Conservation (phyloP, 2,888 invertebrate genomes). For the Drosophila demipolita region DNA sequence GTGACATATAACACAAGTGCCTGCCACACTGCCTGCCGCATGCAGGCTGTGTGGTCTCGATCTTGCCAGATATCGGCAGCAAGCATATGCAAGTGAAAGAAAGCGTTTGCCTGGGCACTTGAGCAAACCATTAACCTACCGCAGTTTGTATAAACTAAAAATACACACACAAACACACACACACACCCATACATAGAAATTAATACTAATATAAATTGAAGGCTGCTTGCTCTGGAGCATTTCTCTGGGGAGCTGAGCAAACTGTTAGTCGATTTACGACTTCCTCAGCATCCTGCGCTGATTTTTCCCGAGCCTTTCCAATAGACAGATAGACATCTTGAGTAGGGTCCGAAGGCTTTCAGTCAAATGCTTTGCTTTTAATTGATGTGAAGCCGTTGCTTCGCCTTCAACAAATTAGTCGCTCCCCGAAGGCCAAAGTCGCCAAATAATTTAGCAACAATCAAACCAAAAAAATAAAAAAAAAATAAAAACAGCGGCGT, state of each 20-base stretch:
- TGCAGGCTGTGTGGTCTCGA: conserved; percentile 65
- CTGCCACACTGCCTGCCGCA: conserved; percentile 10
- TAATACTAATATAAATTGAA: conserved; percentile 64
- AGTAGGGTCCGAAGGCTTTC: conserved; percentile 82
- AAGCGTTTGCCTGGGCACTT: conserved; percentile 71
- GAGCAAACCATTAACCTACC: conserved; percentile 75
- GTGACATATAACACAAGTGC: conserved; percentile 71
- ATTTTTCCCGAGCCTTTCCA: conserved; percentile 42
- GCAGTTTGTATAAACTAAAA: conserved; percentile 74
- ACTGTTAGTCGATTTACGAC: conserved; percentile 78
- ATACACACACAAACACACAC: conserved; percentile 48
- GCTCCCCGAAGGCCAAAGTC: conserved; percentile 46
- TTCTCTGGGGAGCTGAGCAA: conserved; percentile 45
- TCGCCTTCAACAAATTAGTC: conserved; percentile 67
- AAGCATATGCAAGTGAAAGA: conserved; percentile 64
- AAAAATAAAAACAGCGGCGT: conserved; percentile 3
- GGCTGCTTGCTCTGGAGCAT: conserved; percentile 28
- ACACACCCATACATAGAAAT: conserved; percentile 54
- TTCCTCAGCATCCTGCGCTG: conserved; percentile 71
- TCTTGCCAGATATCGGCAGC: conserved; percentile 8
- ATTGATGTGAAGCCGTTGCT: conserved; percentile 59
- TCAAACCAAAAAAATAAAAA: not conserved
- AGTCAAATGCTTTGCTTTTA: conserved; percentile 70
- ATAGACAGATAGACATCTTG: conserved; percentile 78
- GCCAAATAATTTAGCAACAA: conserved; percentile 68